A percentile compares a stretch with the other conserved stretches of the same genome.
Evolutionary conservation across 2,113 vertebrate species (phyloP).

Genomic region (Salvator merianae): DNA sequence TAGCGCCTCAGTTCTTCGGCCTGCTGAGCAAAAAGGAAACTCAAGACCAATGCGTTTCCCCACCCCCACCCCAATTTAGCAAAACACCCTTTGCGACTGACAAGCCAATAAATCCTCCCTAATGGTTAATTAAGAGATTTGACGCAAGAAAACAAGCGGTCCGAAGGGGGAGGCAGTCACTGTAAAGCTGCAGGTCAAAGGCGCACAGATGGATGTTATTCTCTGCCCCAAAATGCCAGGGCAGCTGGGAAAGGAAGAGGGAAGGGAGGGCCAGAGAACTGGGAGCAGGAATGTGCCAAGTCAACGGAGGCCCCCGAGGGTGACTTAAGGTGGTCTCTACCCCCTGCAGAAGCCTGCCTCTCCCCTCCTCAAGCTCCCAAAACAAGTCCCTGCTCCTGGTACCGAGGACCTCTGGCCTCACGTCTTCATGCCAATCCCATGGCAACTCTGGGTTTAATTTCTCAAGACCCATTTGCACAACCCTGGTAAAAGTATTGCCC

Average conservation of each 20-base stretch:
- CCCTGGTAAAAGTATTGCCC: too few relatives aligned
- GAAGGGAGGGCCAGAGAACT: too few relatives aligned
- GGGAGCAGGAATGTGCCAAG: background rate
- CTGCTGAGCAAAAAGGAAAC: background rate
- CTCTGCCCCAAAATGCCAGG: background rate
- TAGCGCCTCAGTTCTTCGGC: background rate
- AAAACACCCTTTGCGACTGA: background rate
- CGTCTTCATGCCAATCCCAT: background rate
- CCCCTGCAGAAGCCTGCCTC: background rate
- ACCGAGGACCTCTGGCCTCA: background rate
- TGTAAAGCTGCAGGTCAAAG: background rate
- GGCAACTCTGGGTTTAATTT: too few relatives aligned
- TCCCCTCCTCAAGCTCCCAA: background rate
- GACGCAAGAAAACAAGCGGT: slow-evolving; percentile 1
- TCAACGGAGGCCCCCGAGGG: background rate
- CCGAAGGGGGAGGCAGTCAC: background rate
- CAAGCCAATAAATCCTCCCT: slow-evolving; percentile 29
- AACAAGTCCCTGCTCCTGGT: background rate
- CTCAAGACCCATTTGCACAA: too few relatives aligned
- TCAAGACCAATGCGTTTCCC: too few relatives aligned
- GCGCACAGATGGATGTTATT: background rate
- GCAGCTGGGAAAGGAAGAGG: background rate
- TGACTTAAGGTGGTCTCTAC: too few relatives aligned
- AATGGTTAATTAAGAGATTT: slow-evolving; percentile 20
- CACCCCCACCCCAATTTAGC: background rate